Base-by-base conservation (phyloP, 2,888 invertebrate species). In the Tipula unca region DNA sequence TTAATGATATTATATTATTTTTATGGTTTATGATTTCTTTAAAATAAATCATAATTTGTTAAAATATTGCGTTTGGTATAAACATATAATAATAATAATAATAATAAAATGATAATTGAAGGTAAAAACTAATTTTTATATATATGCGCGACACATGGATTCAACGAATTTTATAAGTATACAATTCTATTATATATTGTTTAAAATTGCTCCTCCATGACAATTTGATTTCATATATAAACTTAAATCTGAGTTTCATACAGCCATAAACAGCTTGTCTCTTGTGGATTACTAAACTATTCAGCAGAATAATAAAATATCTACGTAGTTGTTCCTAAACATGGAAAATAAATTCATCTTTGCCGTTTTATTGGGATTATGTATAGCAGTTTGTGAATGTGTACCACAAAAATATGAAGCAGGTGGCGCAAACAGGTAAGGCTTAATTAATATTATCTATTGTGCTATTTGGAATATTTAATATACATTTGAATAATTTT, bases 181-280 rank as follows among this genome's bases (percentile, higher is more conserved):
- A 69, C 69, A 84, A 84, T 84, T 84, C 84, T 84, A 84, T 84
- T 84, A 84, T 84, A 36, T 84, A 84, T 84, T 84, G 84, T 84
- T 84, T 25, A 20, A 36, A 36, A 25, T 39, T 84, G 84, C 20
- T 32, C 35, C 36, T 84, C 35, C 36, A 36, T 84, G 84, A 84
- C 84, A 84, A 84, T 8, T n/a, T 36, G 5, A 5, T 84, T 35
- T 20, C 20, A 35, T 84, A 84, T 84, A 84, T 36, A 84, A 36
- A 36, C 20, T 39, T n/a, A 84, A 84, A 36, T 36, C 36, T 36
- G 36, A 2, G 20, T n/a, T 83, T 13, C 20, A 83, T 17, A 83
- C 83, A 83, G 8, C 20, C 83, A 83, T 83, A 32, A 83, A 14
- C 29, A 83, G 35, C 17, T 29, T 17, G 83, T 32, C 35, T 83